Base-by-base conservation (phyloP, 1,140 invertebrate genomes). In the Wiebesia pumilae region DNA sequence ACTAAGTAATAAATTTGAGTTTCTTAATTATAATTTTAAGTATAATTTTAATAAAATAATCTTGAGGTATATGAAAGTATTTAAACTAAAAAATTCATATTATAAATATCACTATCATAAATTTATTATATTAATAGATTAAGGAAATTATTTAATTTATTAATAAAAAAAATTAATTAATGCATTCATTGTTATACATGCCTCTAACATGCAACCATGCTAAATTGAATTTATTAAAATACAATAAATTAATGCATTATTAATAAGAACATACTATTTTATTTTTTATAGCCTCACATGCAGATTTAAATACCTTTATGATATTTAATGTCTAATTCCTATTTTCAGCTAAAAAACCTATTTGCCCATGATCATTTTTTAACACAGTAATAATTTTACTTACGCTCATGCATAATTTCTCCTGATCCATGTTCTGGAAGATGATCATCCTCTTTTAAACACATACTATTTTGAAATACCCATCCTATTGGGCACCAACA, bases 401-500 rank as follows among this genome's bases (percentile, higher is more conserved):
- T 90, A 92, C 92, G 88, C 14, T 91, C 90, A 19, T 85, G 87
- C 69, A 88, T 86, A 33, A 89, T n/a, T 69, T 87, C 85, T 14
- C 85, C 85, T 40, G 85, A 87, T 75, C 85, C 85, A 58, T 78
- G 80, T 21, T 87, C 79, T n/a, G 40, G 4, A 21, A 14, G 4
- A 1, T 69, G 0, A 3, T 88, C 90, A 62, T 90, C 89, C 43
- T 89, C 85, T 85, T 78, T 91, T 40, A 92, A 81, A 82, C 93
- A 94, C 24, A 89, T 86, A 75, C 90, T 88, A 54, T 91, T 90
- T 27, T 67, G 84, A 33, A 91, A 91, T 80, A 94, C 90, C 90
- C 91, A 92, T 30, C 90, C 89, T 67, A 81, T 80, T 7, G 95
- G 94, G 91, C 96, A 96, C 93, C 93, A 95, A 89, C 95, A 96